Conservation (phyloP, 2,888 invertebrate species). For the Heteropelma amictum region DNA sequence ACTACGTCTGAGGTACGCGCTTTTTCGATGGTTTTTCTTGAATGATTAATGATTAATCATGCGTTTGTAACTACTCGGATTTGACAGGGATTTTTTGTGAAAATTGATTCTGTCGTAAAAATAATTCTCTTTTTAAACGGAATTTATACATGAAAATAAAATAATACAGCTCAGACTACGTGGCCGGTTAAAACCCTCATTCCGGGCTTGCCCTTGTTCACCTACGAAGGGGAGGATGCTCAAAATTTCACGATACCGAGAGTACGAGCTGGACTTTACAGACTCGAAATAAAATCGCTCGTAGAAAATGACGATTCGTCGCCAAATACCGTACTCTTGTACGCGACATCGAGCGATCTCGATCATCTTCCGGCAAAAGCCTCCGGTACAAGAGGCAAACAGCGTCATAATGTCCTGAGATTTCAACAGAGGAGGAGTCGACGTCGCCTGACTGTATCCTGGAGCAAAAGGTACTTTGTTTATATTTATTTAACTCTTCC, state of each 20-base stretch:
- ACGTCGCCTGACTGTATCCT: conserved; percentile 74
- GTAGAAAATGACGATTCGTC: conserved; percentile 54
- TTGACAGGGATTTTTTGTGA: background rate
- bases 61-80: background rate
- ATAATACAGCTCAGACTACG: conserved; percentile 61
- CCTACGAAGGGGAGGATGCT: conserved; percentile 74
- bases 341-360: conserved; percentile 72
- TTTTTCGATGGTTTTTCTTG: too few species aligned
- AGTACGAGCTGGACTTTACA: conserved; percentile 73
- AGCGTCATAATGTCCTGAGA: conserved; percentile 68
- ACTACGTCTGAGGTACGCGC: too few species aligned
- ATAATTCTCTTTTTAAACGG: too few species aligned
- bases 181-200: conserved; percentile 75
- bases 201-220: conserved; percentile 72
- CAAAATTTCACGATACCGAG: conserved; percentile 74
- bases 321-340: conserved; percentile 73
- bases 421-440: conserved; percentile 74
- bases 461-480: conserved; percentile 73
- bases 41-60: too few species aligned
- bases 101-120: background rate
- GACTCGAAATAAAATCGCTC: conserved; percentile 74
- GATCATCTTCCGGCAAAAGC: conserved; percentile 66
- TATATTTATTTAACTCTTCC: too few species aligned
- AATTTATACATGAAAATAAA: background rate
- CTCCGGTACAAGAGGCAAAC: conserved; percentile 62